Evolutionary conservation across 2,888 invertebrate species (phyloP).

Genomic region (Glyphotaelius pellucidus): DNA sequence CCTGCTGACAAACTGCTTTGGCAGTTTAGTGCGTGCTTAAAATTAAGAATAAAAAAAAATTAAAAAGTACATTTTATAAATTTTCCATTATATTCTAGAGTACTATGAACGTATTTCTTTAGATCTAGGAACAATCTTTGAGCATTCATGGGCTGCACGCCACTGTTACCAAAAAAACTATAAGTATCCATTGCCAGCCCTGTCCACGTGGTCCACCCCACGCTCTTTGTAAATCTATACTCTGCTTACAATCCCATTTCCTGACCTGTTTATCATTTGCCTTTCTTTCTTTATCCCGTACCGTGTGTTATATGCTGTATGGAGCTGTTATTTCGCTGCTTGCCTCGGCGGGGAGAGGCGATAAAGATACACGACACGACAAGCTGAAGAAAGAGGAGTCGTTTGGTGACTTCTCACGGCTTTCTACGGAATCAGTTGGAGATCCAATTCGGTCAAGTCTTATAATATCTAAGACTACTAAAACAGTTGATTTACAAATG

Average conservation of each 20-base stretch:
- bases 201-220: no score
- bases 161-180: neutral
- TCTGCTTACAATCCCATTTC: slow-evolving; percentile 64
- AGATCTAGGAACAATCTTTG: no score
- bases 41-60: no score
- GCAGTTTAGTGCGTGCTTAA: no score
- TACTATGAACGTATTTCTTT: no score
- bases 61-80: no score
- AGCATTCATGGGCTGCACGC: no score
- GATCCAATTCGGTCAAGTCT: no score
- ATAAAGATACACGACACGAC: neutral
- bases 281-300: slow-evolving; percentile 52
- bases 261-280: slow-evolving; percentile 63
- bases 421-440: neutral
- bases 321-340: slow-evolving; percentile 63
- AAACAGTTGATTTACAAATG: no score
- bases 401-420: neutral
- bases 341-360: slow-evolving; percentile 32
- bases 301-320: slow-evolving; percentile 49
- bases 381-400: neutral
- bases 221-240: slow-evolving; percentile 33
- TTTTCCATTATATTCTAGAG: no score
- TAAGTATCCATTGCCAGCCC: neutral
- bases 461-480: no score
- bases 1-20: no score